Evolutionary conservation across 2,888 invertebrate genomes (phyloP), one percentile per base, ranked within the genome.

Genomic region (Platerodrilus igneus): DNA sequence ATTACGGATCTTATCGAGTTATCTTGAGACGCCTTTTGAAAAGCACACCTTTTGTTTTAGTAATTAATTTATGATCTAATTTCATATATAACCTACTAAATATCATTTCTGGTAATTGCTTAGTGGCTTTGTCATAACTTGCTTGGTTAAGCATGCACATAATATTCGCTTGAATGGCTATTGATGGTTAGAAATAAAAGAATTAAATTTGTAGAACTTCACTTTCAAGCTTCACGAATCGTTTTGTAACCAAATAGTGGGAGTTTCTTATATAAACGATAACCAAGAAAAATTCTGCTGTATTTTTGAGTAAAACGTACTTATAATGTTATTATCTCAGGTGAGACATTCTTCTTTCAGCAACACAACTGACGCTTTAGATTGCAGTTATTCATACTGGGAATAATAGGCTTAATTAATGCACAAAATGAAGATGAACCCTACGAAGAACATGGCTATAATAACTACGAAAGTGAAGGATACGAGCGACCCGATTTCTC

Each of bases 251-350:
- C n/a, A n/a, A n/a, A 56, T 58, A 59, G 64, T 62, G 64, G 62
- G 63, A 59, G 54, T 48, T 37, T 48, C 47, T 48, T 60, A 63
- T 66, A 64, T 64, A 64, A 59, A 60, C 55, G 52, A 52, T n/a
- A n/a, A n/a, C n/a, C n/a, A n/a, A n/a, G n/a, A n/a, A n/a, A n/a
- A n/a, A n/a, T n/a, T n/a, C n/a, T n/a, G n/a, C n/a, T n/a, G n/a
- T 15, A 14, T 6, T 27, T 3, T 3, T 3, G 5, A 11, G n/a
- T 15, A 14, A 29, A 8, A 16, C 17, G 13, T 6, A 11, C 4
- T 9, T 23, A 6, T 5, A 13, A 11, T 10, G 6, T 19, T 19
- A 7, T 7, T 7, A 19, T 7, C 4, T 9, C 5, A 23, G 9
- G 22, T 22, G 22, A 22, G 9, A 21, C 9, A 22, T n/a, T n/a